Evolutionary conservation across 2,888 invertebrate genomes (phyloP).

Genomic region (Drosophila acutilabella): DNA sequence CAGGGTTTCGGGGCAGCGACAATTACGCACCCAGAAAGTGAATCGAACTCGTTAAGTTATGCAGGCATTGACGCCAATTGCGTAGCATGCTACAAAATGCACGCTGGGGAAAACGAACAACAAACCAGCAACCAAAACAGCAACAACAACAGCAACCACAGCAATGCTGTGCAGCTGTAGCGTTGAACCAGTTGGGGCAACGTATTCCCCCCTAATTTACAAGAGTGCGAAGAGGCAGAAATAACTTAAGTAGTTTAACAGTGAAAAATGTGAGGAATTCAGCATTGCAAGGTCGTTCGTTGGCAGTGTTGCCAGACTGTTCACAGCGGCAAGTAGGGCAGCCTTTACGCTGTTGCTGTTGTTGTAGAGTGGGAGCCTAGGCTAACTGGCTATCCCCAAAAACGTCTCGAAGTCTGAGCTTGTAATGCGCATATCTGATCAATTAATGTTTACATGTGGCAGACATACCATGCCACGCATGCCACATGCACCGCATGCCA

Average conservation of each 20-base stretch:
- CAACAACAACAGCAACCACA: conserved; percentile 15
- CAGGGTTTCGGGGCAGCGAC: conserved; percentile 34
- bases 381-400: conserved; percentile 10
- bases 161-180: conserved; percentile 19
- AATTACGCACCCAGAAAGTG: conserved; percentile 59
- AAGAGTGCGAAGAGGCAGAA: conserved; percentile 75
- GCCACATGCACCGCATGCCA: conserved; percentile 42
- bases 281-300: conserved; percentile 75
- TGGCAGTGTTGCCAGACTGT: conserved; percentile 7
- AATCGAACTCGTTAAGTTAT: conserved; percentile 71
- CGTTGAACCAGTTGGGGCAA: conserved; percentile 53
- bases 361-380: conserved; percentile 32
- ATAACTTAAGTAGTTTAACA: conserved; percentile 69
- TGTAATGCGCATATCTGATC: conserved; percentile 68
- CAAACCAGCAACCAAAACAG: conserved; percentile 5
- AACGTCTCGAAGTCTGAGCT: conserved; percentile 8
- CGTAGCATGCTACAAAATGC: conserved; percentile 60
- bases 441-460: conserved; percentile 71
- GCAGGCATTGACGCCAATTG: conserved; percentile 72
- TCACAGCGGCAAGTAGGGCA: conserved; percentile 6
- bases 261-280: conserved; percentile 82
- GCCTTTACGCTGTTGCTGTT: not conserved
- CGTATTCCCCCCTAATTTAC: conserved; percentile 60
- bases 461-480: conserved; percentile 49
- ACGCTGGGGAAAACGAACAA: conserved; percentile 53